A percentile compares a stretch with the other conserved stretches of the same genome.
These are phyloP conservation scores for Diabrotica undecimpunctata DNA, from an alignment of 1,140 invertebrate genomes.

Conservation along the genomic window DNA sequence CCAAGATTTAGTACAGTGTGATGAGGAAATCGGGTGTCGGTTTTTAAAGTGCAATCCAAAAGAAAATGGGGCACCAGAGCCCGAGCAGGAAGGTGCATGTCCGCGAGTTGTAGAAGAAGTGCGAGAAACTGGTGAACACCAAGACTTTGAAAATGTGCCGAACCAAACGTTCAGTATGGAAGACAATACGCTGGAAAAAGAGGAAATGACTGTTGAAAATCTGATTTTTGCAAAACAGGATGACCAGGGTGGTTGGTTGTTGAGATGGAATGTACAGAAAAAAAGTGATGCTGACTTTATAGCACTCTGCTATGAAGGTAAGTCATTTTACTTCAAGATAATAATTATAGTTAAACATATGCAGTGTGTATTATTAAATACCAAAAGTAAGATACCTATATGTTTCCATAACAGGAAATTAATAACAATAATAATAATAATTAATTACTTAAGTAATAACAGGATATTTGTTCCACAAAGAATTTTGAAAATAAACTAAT, in stretches of 20 bases:
- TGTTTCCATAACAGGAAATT: too few relatives aligned
- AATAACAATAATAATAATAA: too few relatives aligned
- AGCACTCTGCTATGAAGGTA: conserved; percentile 38
- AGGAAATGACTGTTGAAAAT: conserved; percentile 12
- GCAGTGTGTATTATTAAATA: conserved; percentile 7
- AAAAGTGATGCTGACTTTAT: conserved; percentile 39
- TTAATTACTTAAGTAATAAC: too few relatives aligned
- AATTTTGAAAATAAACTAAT: too few relatives aligned
- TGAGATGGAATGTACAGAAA: conserved; percentile 34
- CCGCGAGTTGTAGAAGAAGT: too few relatives aligned
- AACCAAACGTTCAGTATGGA: too few relatives aligned
- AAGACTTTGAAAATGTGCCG: too few relatives aligned
- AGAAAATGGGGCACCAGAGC: conserved; percentile 14
- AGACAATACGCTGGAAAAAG: not conserved
- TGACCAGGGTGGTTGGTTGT: conserved; percentile 33
- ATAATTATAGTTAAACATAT: conserved; percentile 9
- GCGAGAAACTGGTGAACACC: too few relatives aligned
- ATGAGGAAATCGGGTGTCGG: conserved; percentile 22
- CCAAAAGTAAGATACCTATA: too few relatives aligned
- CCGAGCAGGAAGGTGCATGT: not conserved
- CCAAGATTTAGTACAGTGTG: conserved; percentile 11
- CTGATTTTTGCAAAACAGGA: conserved; percentile 30
- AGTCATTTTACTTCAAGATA: conserved; percentile 12
- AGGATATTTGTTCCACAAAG: too few relatives aligned
- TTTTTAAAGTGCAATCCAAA: conserved; percentile 33